Conservation (phyloP, 2,888 invertebrate species). For the Lycia hirtaria region DNA sequence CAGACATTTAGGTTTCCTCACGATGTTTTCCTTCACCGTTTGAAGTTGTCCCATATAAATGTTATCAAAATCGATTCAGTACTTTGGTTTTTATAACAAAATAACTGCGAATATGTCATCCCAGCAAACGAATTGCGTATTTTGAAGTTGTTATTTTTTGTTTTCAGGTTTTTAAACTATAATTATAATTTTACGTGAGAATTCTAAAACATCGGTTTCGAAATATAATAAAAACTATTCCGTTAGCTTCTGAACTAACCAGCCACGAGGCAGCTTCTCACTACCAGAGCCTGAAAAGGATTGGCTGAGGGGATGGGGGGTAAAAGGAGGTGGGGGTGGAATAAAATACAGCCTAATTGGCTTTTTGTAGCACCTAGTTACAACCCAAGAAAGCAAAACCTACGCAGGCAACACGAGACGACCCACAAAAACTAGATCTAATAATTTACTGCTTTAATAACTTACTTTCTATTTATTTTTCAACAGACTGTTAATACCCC, state of each 20-base stretch:
- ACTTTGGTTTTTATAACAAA: too few relatives aligned
- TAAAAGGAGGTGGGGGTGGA: background rate
- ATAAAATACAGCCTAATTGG: constrained; percentile 32
- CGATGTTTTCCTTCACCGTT: too few relatives aligned
- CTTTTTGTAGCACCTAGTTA: constrained; percentile 35
- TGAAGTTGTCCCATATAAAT: too few relatives aligned
- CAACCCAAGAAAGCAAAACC: background rate
- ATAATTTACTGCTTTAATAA: background rate
- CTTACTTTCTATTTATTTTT: background rate
- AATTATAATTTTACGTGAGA: too few relatives aligned
- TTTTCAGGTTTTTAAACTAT: too few relatives aligned
- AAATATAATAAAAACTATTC: background rate
- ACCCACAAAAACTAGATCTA: background rate
- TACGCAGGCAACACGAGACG: background rate
- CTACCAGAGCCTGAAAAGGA: background rate
- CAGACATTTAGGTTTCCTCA: too few relatives aligned
- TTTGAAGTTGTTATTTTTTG: too few relatives aligned
- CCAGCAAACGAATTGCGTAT: too few relatives aligned
- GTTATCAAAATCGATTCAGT: too few relatives aligned
- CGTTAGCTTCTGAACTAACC: constrained; percentile 5
- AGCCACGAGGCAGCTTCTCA: background rate
- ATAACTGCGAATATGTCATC: too few relatives aligned
- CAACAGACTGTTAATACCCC: background rate
- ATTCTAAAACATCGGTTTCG: too few relatives aligned
- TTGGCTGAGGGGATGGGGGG: background rate